Base-by-base conservation (phyloP, 2,113 vertebrate species). In the Helogale parvula region DNA sequence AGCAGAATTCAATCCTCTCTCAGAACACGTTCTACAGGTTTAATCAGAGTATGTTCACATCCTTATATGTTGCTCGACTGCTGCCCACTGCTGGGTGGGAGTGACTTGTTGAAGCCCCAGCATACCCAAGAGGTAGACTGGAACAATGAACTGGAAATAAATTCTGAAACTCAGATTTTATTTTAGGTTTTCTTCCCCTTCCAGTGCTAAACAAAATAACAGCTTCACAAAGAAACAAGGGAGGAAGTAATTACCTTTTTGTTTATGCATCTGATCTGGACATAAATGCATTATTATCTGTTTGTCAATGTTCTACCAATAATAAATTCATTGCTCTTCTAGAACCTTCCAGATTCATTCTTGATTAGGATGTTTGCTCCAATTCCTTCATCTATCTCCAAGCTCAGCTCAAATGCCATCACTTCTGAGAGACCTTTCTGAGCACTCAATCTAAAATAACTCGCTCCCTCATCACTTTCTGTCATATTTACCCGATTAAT, bases 141-240 rank as follows among this genome's bases (percentile, higher is more conserved):
- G 35, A 86, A 25, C 13, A 57, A 25, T 0, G 3, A 21, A 35
- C 19, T 96, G 27, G 47, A 83, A 80, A 68, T n/a, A 72, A 79
- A 84, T 45, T 57, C 69, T 90, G 23, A 87, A 95, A 87, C 23
- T 84, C 71, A 96, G n/a, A 14, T 84, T 83, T 38, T 68, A 41
- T 23, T 89, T 63, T 45, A 76, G 2, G 0, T 69, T 66, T 88
- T n/a, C 47, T 80, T 65, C 23, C 8, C 71, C 77, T 84, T 79
- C 35, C 0, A 14, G 4, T 60, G 54, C 63, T 52, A 57, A 77
- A 82, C 9, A 10, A 93, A 92, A 74, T 33, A 72, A 85, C 23
- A 77, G 21, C 29, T 79, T 68, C 85, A 9, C 57, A 72, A 85
- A 72, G 2, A 19, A 41, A 57, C 31, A 86, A 35, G 35, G 29